Conservation (phyloP, 2,797 vertebrate species). For the Eidolon dupreanum region DNA sequence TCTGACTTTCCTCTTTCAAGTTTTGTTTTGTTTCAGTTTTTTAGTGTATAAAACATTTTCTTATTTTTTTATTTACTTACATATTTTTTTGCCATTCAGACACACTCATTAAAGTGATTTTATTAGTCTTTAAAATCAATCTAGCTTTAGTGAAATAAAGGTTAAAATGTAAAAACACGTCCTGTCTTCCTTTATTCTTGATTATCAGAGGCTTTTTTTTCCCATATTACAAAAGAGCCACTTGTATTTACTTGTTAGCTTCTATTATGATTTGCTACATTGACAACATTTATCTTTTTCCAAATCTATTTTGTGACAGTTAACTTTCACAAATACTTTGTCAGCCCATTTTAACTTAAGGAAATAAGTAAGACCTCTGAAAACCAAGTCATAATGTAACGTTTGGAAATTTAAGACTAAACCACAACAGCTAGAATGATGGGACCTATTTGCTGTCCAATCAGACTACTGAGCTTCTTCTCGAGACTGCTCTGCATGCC, state of each 20-base stretch:
- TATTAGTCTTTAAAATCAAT: background rate
- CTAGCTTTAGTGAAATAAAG: background rate
- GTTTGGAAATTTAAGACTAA: background rate
- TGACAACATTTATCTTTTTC: background rate
- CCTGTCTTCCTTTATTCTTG: background rate
- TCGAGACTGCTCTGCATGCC: accelerated
- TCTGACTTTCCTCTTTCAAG: background rate
- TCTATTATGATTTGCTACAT: background rate
- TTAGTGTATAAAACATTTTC: background rate
- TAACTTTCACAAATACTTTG: background rate
- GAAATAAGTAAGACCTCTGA: background rate
- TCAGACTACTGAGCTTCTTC: background rate
- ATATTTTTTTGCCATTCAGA: background rate
- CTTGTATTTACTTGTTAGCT: constrained; percentile 35
- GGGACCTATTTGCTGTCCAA: too few relatives aligned
- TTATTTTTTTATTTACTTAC: background rate
- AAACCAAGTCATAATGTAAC: background rate
- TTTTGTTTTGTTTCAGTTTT: background rate
- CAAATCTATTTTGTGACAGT: background rate
- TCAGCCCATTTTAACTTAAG: background rate
- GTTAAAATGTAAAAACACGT: constrained; percentile 18
- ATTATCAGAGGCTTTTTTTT: background rate
- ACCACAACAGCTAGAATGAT: background rate
- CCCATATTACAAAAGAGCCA: background rate
- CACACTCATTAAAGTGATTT: background rate